These are phyloP conservation scores for Menura novaehollandiae DNA, from an alignment of 2,113 vertebrate species.

Conservation along the genomic window DNA sequence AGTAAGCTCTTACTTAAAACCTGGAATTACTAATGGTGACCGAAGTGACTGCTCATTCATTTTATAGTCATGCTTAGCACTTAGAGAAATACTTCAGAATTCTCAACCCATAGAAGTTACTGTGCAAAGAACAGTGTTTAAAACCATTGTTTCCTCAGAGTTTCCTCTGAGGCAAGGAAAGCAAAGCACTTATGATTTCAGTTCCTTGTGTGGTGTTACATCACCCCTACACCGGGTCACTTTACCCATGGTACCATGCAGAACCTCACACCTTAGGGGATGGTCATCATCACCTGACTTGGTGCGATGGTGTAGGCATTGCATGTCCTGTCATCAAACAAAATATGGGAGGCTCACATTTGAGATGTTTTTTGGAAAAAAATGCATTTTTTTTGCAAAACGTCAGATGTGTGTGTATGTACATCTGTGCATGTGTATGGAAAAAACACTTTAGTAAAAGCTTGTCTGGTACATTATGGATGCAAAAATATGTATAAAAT, in stretches of 20 bases:
- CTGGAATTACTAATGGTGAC: background rate
- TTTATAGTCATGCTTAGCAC: background rate
- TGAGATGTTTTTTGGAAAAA: background rate
- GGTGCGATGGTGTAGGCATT: background rate
- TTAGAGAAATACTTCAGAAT: background rate
- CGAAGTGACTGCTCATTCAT: fast-evolving
- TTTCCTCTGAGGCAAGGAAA: background rate
- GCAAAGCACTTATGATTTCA: background rate
- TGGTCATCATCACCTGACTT: fast-evolving
- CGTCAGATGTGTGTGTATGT: background rate
- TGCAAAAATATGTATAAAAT: background rate
- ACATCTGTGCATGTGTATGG: background rate
- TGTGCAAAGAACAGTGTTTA: background rate
- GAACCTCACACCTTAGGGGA: background rate
- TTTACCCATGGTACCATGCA: fast-evolving
- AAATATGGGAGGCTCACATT: background rate
- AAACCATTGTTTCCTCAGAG: background rate
- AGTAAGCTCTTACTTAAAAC: background rate
- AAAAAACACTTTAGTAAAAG: background rate
- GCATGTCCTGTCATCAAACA: background rate
- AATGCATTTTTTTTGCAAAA: background rate
- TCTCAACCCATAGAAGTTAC: background rate
- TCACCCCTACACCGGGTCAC: background rate
- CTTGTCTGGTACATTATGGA: background rate
- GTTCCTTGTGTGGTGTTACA: background rate